Conservation (phyloP, 2,888 invertebrate genomes). For the Pelosia muscerda region DNA sequence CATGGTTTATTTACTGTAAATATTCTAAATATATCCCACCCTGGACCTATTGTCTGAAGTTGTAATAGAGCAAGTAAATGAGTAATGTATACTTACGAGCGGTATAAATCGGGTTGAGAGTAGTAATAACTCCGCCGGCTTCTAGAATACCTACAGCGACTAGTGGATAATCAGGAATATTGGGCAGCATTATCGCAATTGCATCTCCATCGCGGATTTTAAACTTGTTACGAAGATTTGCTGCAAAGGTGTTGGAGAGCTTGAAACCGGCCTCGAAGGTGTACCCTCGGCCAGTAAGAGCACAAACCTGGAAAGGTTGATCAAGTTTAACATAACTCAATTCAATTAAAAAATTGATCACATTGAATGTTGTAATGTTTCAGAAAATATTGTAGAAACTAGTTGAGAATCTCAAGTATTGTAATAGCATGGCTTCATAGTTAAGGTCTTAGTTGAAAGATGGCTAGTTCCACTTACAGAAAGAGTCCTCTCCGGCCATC, state of each 20-base stretch:
- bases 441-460: not conserved
- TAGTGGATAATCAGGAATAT: slow-evolving; percentile 91
- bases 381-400: too few relatives aligned
- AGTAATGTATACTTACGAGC: slow-evolving; percentile 76
- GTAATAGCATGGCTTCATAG: not conserved
- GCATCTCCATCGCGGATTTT: slow-evolving; percentile 89
- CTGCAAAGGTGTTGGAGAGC: slow-evolving; percentile 89
- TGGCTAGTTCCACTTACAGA: slow-evolving; percentile 81
- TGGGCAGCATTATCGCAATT: slow-evolving; percentile 91
- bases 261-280: slow-evolving; percentile 90
- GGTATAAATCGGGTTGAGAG: slow-evolving; percentile 92
- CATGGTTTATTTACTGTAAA: too few relatives aligned
- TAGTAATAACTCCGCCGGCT: slow-evolving; percentile 90
- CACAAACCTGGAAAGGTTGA: slow-evolving; percentile 88
- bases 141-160: slow-evolving; percentile 89
- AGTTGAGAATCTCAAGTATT: not conserved
- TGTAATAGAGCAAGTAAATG: not conserved
- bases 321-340: not conserved
- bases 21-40: not conserved
- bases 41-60: too few relatives aligned
- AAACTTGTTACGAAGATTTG: slow-evolving; percentile 89
- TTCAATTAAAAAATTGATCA: too few relatives aligned
- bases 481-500: slow-evolving; percentile 88
- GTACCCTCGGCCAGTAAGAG: slow-evolving; percentile 90
- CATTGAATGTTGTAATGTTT: not conserved